Conservation (phyloP, 1,140 invertebrate genomes). For the Argopecten irradians region DNA sequence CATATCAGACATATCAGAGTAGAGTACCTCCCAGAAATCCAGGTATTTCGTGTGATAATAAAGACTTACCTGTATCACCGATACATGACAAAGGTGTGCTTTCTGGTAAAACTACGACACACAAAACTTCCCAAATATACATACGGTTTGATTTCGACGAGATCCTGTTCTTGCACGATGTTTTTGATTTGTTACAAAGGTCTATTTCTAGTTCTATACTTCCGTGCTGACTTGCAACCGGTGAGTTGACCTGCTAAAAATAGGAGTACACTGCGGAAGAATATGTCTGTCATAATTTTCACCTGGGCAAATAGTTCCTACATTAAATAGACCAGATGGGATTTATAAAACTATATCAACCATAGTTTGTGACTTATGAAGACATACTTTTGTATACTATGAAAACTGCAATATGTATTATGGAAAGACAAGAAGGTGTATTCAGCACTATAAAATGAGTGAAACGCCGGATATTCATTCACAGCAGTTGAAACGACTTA, state of each 20-base stretch:
- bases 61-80: background rate
- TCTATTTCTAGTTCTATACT: slow-evolving; percentile 31
- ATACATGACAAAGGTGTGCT: background rate
- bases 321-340: background rate
- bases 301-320: slow-evolving; percentile 41
- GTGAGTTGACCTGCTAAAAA: slow-evolving; percentile 48
- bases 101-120: background rate
- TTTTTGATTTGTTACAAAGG: background rate
- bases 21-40: slow-evolving; percentile 6
- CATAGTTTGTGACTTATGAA: background rate
- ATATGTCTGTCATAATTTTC: slow-evolving; percentile 28
- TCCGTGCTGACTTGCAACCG: slow-evolving; percentile 36
- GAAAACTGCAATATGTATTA: background rate
- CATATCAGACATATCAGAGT: slow-evolving; percentile 7
- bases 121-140: background rate
- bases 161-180: background rate
- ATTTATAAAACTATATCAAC: too few species aligned
- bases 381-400: background rate
- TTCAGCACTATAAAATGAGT: background rate
- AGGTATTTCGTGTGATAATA: slow-evolving; percentile 16
- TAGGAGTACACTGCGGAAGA: slow-evolving; percentile 37
- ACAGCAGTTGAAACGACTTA: background rate
- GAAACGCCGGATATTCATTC: background rate
- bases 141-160: background rate
- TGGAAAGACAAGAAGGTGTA: too few species aligned